Evolutionary conservation across 2,113 vertebrate species (phyloP).

Genomic region (Vidua macroura): DNA sequence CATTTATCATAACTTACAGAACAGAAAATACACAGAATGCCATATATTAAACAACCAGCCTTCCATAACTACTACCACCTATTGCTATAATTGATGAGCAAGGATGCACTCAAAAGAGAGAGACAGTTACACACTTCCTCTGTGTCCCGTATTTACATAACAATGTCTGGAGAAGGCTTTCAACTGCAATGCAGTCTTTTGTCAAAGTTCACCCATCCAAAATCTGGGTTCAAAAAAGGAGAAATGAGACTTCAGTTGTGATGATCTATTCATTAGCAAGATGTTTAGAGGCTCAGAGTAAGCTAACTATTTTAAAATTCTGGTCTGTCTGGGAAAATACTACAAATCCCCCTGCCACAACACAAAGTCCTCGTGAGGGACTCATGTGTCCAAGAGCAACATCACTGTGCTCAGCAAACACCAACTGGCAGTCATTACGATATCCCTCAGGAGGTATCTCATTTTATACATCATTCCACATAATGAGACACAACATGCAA

Average conservation of each 20-base stretch:
- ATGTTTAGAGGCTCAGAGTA: not conserved
- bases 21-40: constrained; percentile 42
- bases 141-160: not conserved
- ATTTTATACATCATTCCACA: not conserved
- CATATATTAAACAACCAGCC: constrained; percentile 28
- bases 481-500: not conserved
- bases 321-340: not conserved
- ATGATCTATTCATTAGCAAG: not conserved
- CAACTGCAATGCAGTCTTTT: not conserved
- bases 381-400: not conserved
- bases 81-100: constrained; percentile 49
- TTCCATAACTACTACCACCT: not conserved
- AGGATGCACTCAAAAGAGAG: not conserved
- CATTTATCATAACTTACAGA: constrained; percentile 33
- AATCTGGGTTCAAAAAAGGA: not conserved
- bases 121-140: constrained; percentile 19
- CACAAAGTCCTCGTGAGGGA: not conserved
- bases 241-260: not conserved
- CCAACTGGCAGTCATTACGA: not conserved
- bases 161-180: not conserved
- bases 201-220: not conserved
- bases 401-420: not conserved
- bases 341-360: not conserved
- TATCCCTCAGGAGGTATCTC: not conserved
- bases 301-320: not conserved